Evolutionary conservation across 2,113 vertebrate species (phyloP), one percentile per base, ranked within the genome.

Genomic region (Ornithorhynchus anatinus): DNA sequence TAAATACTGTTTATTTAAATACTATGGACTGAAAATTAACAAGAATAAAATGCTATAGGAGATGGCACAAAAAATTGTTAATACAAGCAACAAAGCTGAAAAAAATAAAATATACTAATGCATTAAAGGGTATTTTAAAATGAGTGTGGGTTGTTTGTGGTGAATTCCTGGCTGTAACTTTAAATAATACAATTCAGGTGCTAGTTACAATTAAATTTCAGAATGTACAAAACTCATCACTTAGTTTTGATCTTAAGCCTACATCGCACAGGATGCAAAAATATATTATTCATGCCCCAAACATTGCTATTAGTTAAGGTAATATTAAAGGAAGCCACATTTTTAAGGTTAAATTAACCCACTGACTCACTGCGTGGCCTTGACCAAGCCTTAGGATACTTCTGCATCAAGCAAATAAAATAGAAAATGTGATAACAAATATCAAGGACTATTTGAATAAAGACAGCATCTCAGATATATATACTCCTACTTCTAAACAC

Each of bases 401-500:
- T 15, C 62, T 63, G 74, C 74, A 72, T 71, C 71, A 67, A 29
- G 73, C 12, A 72, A 64, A 64, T 23, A 40, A 66, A 65, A 58
- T 32, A 40, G 8, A 32, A n/a, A n/a, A n/a, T n/a, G n/a, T n/a
- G n/a, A n/a, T n/a, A n/a, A n/a, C n/a, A n/a, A n/a, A n/a, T n/a
- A n/a, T 72, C 61, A 80, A 56, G 39, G 63, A 56, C 22, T 14
- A 27, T n/a, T 48, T 65, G 35, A 53, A 67, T n/a, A n/a, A n/a
- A n/a, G n/a, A n/a, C n/a, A n/a, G n/a, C n/a, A n/a, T n/a, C n/a
- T n/a, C n/a, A n/a, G n/a, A n/a, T n/a, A n/a, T n/a, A n/a, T n/a
- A n/a, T n/a, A n/a, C n/a, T n/a, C n/a, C n/a, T n/a, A n/a, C n/a
- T n/a, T n/a, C n/a, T n/a, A n/a, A n/a, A n/a, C n/a, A n/a, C n/a